A percentile compares a stretch with the other conserved stretches of the same genome.
phyloP scores from a whole-genome alignment of 2,888 invertebrate species.

The Pedicia rivosa region DNA sequence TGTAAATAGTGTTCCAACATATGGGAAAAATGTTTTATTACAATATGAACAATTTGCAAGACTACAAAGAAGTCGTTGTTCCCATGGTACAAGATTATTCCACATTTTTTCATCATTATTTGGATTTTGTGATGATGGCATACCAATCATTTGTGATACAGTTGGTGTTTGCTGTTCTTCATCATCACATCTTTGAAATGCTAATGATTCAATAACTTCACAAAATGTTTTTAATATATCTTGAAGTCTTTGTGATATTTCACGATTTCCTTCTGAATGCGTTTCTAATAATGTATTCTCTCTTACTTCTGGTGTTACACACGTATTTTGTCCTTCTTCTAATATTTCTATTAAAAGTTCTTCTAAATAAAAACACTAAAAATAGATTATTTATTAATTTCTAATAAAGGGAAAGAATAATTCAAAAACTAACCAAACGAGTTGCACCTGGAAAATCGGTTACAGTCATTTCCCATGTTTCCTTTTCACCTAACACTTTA shows the following conservation, averaged over 20 bases:
- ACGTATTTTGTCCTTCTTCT: constrained; percentile 50
- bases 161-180: constrained; percentile 33
- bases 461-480: constrained; percentile 77
- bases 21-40: constrained; percentile 51
- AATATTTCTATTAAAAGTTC: constrained; percentile 55
- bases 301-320: constrained; percentile 50
- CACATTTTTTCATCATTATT: constrained; percentile 10
- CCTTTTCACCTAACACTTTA: constrained; percentile 49
- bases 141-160: constrained; percentile 47
- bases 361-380: constrained; percentile 54
- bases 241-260: constrained; percentile 34
- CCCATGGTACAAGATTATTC: constrained; percentile 41
- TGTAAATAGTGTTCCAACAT: constrained; percentile 48
- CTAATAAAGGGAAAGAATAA: too few species aligned
- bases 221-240: constrained; percentile 45
- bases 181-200: constrained; percentile 50
- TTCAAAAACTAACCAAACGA: constrained; percentile 47
- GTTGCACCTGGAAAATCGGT: constrained; percentile 78
- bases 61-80: constrained; percentile 67
- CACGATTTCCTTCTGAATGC: constrained; percentile 27
- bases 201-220: constrained; percentile 54
- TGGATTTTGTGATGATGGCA: constrained; percentile 27
- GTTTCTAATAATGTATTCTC: constrained; percentile 30
- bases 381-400: constrained; percentile 10
- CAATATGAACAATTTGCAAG: constrained; percentile 82